Evolutionary conservation across 2,113 vertebrate genomes (phyloP).

Genomic region (Cynopterus brachyotis): DNA sequence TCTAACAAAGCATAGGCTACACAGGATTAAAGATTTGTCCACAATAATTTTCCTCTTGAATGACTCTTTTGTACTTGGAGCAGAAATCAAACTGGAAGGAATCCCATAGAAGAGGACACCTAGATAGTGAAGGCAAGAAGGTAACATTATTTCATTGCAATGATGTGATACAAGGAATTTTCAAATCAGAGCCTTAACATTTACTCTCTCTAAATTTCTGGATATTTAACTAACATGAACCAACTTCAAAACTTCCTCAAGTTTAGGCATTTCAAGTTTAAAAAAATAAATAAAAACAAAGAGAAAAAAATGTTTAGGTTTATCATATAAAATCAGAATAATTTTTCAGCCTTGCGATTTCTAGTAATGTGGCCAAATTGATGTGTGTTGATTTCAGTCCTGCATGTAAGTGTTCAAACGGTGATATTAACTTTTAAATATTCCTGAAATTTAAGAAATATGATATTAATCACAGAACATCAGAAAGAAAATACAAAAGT

Average conservation of each 20-base stretch:
- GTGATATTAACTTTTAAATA: not conserved
- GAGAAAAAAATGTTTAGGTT: not conserved
- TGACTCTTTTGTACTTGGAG: not conserved
- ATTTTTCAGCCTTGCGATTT: not conserved
- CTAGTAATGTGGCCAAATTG: not conserved
- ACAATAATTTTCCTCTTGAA: not conserved
- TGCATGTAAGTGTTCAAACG: not conserved
- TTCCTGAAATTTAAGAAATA: not conserved
- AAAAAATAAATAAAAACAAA: not conserved
- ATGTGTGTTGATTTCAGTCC: not conserved
- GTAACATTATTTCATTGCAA: not conserved
- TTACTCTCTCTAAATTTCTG: not conserved
- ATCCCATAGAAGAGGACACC: not conserved
- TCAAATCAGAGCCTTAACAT: not conserved
- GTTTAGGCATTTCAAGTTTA: not conserved
- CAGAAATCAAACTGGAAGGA: not conserved
- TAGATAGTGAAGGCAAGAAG: not conserved
- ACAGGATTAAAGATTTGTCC: not conserved
- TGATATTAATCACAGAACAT: not conserved
- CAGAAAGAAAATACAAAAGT: conserved; percentile 9
- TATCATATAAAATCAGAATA: not conserved
- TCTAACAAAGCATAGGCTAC: not conserved
- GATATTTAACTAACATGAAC: not conserved
- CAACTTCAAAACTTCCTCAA: conserved; percentile 1
- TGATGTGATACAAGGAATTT: not conserved